Base-by-base conservation (phyloP, 2,113 vertebrate species). In the Hylia prasina region DNA sequence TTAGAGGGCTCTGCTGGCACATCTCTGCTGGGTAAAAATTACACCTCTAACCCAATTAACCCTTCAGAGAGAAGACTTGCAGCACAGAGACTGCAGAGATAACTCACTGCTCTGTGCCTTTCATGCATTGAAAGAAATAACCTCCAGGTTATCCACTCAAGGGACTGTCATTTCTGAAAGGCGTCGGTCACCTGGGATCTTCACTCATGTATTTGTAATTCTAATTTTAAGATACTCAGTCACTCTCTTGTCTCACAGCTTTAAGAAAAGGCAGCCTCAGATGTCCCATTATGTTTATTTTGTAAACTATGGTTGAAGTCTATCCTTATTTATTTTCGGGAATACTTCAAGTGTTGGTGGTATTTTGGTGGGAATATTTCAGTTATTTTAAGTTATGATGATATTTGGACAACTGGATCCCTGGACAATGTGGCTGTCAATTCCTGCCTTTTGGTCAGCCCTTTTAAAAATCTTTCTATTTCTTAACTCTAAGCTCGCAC, bases 41-140 rank as follows among this genome's bases (percentile, higher is more conserved):
- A 51, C 48, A 89, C 69, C 70, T 94, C 70, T 91, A 89, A 79
- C 65, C 84, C 72, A 78, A 91, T 89, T 95, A 91, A 93, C 84
- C 80, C 95, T 94, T 78, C 40, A 47, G 84, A 53, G 69, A 75
- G 78, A 94, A 91, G 70, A 40, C 92, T 77, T 89, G 63, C 35
- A 91, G 85, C 65, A n/a, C 5, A 53, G 70, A 42, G 23, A 44
- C 58, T 63, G 47, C 51, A 2, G 2, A 8, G 66, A 79, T 69
- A 90, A 48, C 61, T 56, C 81, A 50, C 35, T 11, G 40, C 54
- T 64, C 61, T 54, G 66, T 64, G 73, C 53, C 82, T 93, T 69
- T 70, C 51, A 24, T 2, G 2, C n/a, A 9, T 39, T 44, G 84
- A 89, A 77, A 72, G 56, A 60, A 89, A 93, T 39, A 87, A 84